Evolutionary conservation across 2,888 invertebrate genomes (phyloP).

Genomic region (Callosobruchus maculatus): DNA sequence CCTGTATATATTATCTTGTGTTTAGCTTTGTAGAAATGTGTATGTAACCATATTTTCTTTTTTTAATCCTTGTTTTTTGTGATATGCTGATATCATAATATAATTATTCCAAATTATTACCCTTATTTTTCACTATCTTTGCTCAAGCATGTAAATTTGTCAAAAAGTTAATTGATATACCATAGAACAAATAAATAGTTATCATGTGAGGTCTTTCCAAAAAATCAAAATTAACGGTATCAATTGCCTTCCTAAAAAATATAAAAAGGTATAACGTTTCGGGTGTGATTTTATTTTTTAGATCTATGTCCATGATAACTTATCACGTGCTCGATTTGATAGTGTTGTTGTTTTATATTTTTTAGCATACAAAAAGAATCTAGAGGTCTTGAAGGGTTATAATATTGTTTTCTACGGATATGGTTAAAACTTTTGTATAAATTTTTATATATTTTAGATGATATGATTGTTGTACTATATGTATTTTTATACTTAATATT

Average conservation of each 20-base stretch:
- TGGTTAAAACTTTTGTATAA: background rate
- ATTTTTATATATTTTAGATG: constrained; percentile 13
- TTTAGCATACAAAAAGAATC: background rate
- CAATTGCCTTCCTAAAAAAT: background rate
- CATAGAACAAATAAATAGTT: too few relatives aligned
- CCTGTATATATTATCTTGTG: too few relatives aligned
- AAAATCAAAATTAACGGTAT: too few relatives aligned
- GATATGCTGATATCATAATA: too few relatives aligned
- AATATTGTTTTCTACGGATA: background rate
- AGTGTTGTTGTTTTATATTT: background rate
- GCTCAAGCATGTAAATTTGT: too few relatives aligned
- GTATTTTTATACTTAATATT: constrained; percentile 33
- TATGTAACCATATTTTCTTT: too few relatives aligned
- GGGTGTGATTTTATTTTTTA: background rate
- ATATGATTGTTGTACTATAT: constrained; percentile 27
- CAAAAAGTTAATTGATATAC: too few relatives aligned
- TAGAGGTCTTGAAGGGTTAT: background rate
- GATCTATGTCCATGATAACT: background rate
- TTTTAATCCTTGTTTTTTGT: too few relatives aligned
- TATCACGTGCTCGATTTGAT: background rate
- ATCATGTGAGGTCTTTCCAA: too few relatives aligned
- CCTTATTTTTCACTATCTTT: too few relatives aligned
- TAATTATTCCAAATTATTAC: too few relatives aligned
- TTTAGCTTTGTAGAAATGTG: too few relatives aligned
- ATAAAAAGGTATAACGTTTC: background rate